phyloP scores from a whole-genome alignment of 2,797 vertebrate species.

The Cirrhinus mrigala region DNA sequence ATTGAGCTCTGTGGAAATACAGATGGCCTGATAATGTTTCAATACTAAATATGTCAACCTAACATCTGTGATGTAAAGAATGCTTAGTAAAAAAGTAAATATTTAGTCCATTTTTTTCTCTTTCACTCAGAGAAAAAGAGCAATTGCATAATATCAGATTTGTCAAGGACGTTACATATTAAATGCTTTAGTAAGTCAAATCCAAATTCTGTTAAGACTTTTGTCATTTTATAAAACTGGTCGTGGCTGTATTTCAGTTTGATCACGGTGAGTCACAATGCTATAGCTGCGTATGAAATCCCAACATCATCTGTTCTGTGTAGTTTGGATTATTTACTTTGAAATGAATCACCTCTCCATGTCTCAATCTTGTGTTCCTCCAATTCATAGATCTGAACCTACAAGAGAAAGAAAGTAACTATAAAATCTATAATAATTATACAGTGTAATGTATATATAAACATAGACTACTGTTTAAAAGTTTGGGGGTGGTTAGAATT shows the following conservation, averaged over 20 bases:
- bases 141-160: background rate
- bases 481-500: background rate
- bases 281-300: background rate
- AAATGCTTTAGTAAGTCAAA: background rate
- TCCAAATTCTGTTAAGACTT: background rate
- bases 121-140: background rate
- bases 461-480: no score
- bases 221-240: background rate
- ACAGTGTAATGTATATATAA: background rate
- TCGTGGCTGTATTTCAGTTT: no score
- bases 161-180: background rate
- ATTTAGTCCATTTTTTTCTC: background rate
- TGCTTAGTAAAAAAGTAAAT: background rate
- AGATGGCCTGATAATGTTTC: background rate
- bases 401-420: background rate
- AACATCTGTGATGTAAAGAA: background rate
- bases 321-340: slow-evolving; percentile 72
- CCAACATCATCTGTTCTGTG: slow-evolving; percentile 14
- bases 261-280: no score
- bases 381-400: slow-evolving; percentile 97
- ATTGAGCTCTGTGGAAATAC: background rate
- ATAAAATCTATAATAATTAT: background rate
- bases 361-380: slow-evolving; percentile 97
- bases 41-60: background rate
- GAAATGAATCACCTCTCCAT: slow-evolving; percentile 92